phyloP scores from a whole-genome alignment of 2,113 vertebrate genomes.

The Cryptotis parvus region DNA sequence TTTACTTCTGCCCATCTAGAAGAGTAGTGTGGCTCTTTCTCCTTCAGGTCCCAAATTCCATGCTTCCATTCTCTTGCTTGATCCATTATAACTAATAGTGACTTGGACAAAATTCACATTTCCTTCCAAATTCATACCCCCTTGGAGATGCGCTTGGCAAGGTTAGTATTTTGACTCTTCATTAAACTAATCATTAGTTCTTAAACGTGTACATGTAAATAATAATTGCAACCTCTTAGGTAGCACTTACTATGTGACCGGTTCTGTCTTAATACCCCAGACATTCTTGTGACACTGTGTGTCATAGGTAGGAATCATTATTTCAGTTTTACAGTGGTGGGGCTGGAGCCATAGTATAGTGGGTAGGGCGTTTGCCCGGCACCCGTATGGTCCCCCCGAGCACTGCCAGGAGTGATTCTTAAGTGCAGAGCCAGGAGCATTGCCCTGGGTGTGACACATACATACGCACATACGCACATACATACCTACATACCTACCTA shows the following conservation, averaged over 20 bases:
- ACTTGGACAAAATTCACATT: neutral
- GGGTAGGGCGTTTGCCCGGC: too few relatives aligned
- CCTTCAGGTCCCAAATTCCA: neutral
- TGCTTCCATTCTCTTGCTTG: neutral
- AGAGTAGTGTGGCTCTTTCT: neutral
- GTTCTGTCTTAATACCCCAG: neutral
- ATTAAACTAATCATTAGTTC: constrained; percentile 3
- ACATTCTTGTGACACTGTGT: neutral
- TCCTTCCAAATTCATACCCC: neutral
- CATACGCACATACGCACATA: too few relatives aligned
- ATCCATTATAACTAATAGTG: neutral
- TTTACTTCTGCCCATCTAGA: neutral
- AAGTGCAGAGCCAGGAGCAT: too few relatives aligned
- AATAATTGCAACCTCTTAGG: neutral
- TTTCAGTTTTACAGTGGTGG: neutral
- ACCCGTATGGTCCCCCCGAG: too few relatives aligned
- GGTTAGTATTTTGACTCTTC: constrained; percentile 30
- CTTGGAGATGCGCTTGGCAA: constrained; percentile 19
- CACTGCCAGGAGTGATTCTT: too few relatives aligned
- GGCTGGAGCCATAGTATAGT: neutral
- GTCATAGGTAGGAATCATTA: neutral
- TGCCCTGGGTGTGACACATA: too few relatives aligned
- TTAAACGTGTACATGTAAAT: neutral
- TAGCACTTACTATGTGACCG: neutral
- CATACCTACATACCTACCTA: too few relatives aligned